These are phyloP conservation scores for Sebastiscus tertius DNA, from an alignment of 2,797 vertebrate genomes.

Conservation along the genomic window DNA sequence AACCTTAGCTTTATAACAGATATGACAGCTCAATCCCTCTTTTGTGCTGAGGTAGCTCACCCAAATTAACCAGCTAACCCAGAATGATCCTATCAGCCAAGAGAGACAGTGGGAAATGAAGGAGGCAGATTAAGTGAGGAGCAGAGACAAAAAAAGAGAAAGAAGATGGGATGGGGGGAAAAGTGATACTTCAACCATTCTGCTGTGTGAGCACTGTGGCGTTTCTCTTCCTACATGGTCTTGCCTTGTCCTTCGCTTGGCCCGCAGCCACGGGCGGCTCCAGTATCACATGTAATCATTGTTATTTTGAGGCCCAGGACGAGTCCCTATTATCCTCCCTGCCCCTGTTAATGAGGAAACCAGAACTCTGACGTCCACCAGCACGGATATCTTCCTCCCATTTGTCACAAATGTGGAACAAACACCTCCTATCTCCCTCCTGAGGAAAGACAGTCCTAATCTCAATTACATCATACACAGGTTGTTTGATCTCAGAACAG, in stretches of 20 bases:
- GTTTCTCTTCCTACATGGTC: conserved; percentile 31
- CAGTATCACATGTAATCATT: conserved; percentile 60
- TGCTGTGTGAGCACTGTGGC: conserved; percentile 40
- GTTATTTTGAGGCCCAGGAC: conserved; percentile 66
- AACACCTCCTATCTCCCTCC: conserved; percentile 10
- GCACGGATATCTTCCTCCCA: conserved; percentile 47
- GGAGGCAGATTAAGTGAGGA: conserved; percentile 4
- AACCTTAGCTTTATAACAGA: conserved; percentile 19
- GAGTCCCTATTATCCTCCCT: conserved; percentile 43
- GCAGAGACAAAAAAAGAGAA: conserved; percentile 15
- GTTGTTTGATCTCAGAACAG: background rate
- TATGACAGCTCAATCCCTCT: background rate
- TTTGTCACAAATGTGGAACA: conserved; percentile 47
- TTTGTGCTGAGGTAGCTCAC: conserved; percentile 2
- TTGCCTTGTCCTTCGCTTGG: conserved; percentile 46
- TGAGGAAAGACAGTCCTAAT: conserved; percentile 13
- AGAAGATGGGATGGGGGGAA: conserved; percentile 17
- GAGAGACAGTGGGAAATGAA: background rate
- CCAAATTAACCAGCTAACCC: conserved; percentile 42
- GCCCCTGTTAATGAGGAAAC: conserved; percentile 63
- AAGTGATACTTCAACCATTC: conserved; percentile 43
- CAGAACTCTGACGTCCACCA: conserved; percentile 55
- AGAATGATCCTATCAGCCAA: conserved; percentile 38
- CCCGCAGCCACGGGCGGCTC: conserved; percentile 45
- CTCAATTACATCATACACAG: background rate